Evolutionary conservation across 2,113 vertebrate species (phyloP).

Genomic region (Nothocercus julius): DNA sequence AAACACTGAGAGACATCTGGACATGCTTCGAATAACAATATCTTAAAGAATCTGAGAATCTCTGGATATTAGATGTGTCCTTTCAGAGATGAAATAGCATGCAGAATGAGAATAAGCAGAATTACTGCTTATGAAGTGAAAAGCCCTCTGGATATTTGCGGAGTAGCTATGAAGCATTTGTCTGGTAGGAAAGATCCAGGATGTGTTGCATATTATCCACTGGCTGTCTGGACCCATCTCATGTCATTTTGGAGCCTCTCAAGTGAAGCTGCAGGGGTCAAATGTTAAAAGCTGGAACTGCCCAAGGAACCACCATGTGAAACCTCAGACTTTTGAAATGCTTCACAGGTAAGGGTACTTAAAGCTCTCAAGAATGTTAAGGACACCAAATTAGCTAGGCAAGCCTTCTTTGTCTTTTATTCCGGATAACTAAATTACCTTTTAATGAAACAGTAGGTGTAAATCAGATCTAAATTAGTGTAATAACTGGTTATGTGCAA

Average conservation of each 20-base stretch:
- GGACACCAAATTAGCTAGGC: neutral
- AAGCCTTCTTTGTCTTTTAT: neutral
- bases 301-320: neutral
- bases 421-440: neutral
- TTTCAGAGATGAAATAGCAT: neutral
- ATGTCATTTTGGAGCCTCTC: neutral
- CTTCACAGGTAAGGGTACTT: neutral
- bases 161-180: neutral
- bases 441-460: neutral
- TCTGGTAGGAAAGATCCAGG: neutral
- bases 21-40: neutral
- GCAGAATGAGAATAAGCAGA: neutral
- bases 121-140: neutral
- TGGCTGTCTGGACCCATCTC: neutral
- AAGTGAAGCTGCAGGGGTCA: neutral
- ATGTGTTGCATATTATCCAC: neutral
- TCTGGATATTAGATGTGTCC: neutral
- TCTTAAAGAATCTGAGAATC: neutral
- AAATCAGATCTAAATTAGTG: neutral
- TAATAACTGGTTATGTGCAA: neutral
- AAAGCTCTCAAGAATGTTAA: neutral
- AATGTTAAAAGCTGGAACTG: fast-evolving
- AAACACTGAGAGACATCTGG: neutral
- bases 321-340: neutral
- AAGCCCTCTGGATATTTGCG: neutral